Evolutionary conservation across 2,888 invertebrate genomes (phyloP).

Genomic region (Phyto melanocephala): DNA sequence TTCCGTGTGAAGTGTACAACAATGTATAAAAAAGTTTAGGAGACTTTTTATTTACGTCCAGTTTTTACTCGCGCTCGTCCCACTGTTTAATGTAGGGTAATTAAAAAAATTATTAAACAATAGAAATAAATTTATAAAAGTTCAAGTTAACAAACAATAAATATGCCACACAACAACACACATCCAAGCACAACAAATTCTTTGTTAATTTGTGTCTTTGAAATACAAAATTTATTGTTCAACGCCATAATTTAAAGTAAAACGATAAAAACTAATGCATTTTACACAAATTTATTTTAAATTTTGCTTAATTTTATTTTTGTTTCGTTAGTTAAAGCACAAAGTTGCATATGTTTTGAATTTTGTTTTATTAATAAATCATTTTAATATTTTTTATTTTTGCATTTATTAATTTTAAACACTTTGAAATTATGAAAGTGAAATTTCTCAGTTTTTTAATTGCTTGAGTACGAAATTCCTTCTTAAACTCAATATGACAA

Average conservation of each 20-base stretch:
- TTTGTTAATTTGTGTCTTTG: constrained; percentile 6
- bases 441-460: not conserved
- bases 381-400: not conserved
- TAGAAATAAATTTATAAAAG: constrained; percentile 51
- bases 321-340: too few species aligned
- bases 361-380: too few species aligned
- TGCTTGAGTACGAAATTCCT: not conserved
- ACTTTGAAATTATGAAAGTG: not conserved
- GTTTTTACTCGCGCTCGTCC: not conserved
- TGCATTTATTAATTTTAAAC: not conserved
- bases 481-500: too few species aligned
- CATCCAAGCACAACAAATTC: constrained; percentile 10
- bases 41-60: not conserved
- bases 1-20: not conserved
- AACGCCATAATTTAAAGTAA: not conserved
- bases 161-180: constrained; percentile 13
- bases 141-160: constrained; percentile 54
- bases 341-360: too few species aligned
- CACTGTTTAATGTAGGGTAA: constrained; percentile 47
- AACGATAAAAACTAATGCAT: not conserved
- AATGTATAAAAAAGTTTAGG: too few species aligned
- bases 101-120: constrained; percentile 55
- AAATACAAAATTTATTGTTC: constrained; percentile 28
- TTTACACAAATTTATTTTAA: constrained; percentile 4
- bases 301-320: not conserved